Base-by-base conservation (phyloP, 2,888 invertebrate genomes). In the Agrochola lota region DNA sequence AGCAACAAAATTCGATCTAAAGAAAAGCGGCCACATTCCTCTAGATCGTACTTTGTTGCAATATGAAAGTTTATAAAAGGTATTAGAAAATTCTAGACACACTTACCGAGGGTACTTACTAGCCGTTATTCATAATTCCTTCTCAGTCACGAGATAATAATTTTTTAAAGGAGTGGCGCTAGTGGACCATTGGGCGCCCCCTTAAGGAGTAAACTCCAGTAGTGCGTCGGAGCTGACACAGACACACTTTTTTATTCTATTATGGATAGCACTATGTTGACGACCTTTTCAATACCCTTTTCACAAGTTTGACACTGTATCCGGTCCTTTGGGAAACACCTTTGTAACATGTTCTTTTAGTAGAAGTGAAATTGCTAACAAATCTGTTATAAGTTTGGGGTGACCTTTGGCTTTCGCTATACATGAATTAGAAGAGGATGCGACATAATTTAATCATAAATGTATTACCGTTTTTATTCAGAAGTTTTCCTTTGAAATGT, bases 281-380 rank as follows among this genome's bases (percentile, higher is more conserved):
- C 40, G 30, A 35, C 64, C 55, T 69, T 63, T 60, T 66, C 12
- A 62, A 64, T 67, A 67, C 70, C 79, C 84, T 84, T 83, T 62
- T 73, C 64, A 57, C 1, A 70, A 67, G 57, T 84, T 66, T 43
- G 69, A 62, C 71, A 64, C 23, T 49, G 30, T 69, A 43, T 66
- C 49, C 60, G 8, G 55, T 70, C 72, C 72, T 66, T 78, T 40
- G 72, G 79, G 79, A 59, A 64, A 72, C 55, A 46, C 30, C 49
- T 78, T 77, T 69, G 35, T 55, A 60, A 49, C n/a, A 52, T 64
- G 23, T 60, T 35, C 52, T 57, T 70, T 67, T 40, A 67, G 11
- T 30, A 67, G 15, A 64, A 68, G n/a, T 59, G 69, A 78, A n/a
- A 83, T 72, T 72, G 64, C 55, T 72, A 57, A 66, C 63, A 81